A percentile compares a stretch with the other conserved stretches of the same genome.
Evolutionary conservation across 2,888 invertebrate species (phyloP).

Genomic region (Aleiodes alternator): DNA sequence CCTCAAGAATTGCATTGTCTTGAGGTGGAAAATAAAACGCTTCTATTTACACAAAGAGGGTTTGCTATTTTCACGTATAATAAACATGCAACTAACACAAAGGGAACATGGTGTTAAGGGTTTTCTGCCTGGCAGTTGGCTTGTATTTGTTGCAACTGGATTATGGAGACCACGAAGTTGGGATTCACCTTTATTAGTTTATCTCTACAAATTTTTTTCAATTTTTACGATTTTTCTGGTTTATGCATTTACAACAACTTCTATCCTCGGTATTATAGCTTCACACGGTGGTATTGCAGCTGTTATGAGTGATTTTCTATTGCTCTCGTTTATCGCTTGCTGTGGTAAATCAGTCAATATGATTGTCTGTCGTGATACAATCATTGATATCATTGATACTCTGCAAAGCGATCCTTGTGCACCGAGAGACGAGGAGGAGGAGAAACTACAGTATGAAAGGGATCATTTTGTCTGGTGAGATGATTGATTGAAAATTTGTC

Average conservation of each 20-base stretch:
- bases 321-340: conserved; percentile 39
- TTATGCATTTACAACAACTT: conserved; percentile 40
- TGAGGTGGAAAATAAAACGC: no score
- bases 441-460: conserved; percentile 23
- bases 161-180: conserved; percentile 36
- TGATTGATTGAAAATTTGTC: no score
- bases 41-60: no score
- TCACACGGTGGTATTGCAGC: conserved; percentile 19
- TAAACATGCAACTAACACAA: conserved; percentile 18
- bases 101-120: conserved; percentile 8
- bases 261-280: conserved; percentile 21
- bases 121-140: conserved; percentile 40
- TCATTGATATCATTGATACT: conserved; percentile 40
- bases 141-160: conserved; percentile 37
- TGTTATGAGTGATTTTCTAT: conserved; percentile 37
- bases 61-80: background rate
- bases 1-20: no score
- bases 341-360: conserved; percentile 42
- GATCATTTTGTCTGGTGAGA: conserved; percentile 39
- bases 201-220: conserved; percentile 11
- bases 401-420: conserved; percentile 33
- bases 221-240: conserved; percentile 35
- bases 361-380: conserved; percentile 29
- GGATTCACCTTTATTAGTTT: conserved; percentile 13
- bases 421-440: conserved; percentile 33